These are phyloP conservation scores for Dryobota labecula DNA, from an alignment of 2,888 invertebrate species.

Conservation along the genomic window DNA sequence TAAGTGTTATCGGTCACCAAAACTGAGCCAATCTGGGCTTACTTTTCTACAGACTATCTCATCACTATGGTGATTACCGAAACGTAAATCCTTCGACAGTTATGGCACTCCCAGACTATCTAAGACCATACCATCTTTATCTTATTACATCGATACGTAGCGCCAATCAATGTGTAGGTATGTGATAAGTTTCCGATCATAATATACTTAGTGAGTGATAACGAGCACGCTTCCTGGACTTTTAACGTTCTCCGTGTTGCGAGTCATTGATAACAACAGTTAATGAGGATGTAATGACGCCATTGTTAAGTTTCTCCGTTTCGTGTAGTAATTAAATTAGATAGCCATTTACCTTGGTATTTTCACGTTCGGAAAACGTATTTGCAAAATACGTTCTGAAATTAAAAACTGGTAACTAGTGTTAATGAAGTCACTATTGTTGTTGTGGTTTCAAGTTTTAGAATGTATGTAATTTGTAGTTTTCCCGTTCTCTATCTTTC, in stretches of 20 bases:
- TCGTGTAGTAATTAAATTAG: conserved; percentile 31
- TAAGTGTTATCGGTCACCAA: conserved; percentile 34
- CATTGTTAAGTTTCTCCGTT: conserved; percentile 47
- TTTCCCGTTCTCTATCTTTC: conserved; percentile 23
- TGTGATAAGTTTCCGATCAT: conserved; percentile 56
- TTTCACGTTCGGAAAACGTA: conserved; percentile 16
- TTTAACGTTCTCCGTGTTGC: conserved; percentile 56
- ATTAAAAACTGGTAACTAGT: neutral
- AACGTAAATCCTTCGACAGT: conserved; percentile 14
- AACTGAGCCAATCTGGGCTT: conserved; percentile 36
- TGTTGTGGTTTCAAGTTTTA: neutral
- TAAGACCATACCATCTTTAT: conserved; percentile 40
- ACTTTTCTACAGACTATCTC: conserved; percentile 11
- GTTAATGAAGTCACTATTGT: neutral
- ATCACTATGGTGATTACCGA: conserved; percentile 29
- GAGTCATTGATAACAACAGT: conserved; percentile 52
- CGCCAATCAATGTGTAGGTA: conserved; percentile 37
- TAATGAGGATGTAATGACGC: conserved; percentile 45
- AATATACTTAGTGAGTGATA: conserved; percentile 44
- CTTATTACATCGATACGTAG: conserved; percentile 32
- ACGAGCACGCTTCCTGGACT: conserved; percentile 55
- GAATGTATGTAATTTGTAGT: conserved; percentile 12
- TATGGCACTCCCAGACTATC: conserved; percentile 33
- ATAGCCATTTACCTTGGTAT: conserved; percentile 11
- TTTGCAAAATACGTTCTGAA: neutral